phyloP scores from a whole-genome alignment of 2,797 vertebrate species.

The Mycteria americana region DNA sequence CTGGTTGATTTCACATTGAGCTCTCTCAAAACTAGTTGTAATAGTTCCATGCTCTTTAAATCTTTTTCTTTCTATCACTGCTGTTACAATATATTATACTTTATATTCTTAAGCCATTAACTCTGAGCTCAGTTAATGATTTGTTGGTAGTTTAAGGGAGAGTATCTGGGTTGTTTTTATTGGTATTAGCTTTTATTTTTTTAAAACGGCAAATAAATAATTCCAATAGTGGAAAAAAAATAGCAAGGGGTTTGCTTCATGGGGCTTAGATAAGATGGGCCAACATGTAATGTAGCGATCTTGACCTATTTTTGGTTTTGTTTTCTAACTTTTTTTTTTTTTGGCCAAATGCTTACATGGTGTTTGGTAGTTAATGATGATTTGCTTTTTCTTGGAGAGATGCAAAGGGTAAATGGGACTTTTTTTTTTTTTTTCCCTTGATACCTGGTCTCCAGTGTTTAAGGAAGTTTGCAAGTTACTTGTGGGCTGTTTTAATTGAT shows the following conservation, averaged over 20 bases:
- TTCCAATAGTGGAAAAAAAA: neutral
- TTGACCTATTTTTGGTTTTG: neutral
- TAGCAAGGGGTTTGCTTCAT: neutral
- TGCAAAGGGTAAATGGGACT: neutral
- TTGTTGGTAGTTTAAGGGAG: constrained; percentile 47
- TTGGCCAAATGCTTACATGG: neutral
- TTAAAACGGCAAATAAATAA: constrained; percentile 43
- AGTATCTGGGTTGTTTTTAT: neutral
- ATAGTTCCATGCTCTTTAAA: constrained; percentile 72
- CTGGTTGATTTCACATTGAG: constrained; percentile 78
- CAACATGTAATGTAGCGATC: neutral
- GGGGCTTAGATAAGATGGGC: neutral
- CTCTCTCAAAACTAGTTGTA: constrained; percentile 72
- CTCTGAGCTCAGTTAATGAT: constrained; percentile 65
- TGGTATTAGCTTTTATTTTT: neutral
- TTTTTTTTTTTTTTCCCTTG: neutral
- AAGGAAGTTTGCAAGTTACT: neutral
- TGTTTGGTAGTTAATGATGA: neutral
- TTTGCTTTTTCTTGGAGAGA: neutral
- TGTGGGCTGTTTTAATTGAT: neutral
- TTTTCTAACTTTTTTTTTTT: neutral
- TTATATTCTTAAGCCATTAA: constrained; percentile 73
- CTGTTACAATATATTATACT: constrained; percentile 63
- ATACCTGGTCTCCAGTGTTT: neutral
- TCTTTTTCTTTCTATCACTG: constrained; percentile 63